Evolutionary conservation across 2,888 invertebrate genomes (phyloP), one percentile per base, ranked within the genome.

Genomic region (Lepidonotus clava): DNA sequence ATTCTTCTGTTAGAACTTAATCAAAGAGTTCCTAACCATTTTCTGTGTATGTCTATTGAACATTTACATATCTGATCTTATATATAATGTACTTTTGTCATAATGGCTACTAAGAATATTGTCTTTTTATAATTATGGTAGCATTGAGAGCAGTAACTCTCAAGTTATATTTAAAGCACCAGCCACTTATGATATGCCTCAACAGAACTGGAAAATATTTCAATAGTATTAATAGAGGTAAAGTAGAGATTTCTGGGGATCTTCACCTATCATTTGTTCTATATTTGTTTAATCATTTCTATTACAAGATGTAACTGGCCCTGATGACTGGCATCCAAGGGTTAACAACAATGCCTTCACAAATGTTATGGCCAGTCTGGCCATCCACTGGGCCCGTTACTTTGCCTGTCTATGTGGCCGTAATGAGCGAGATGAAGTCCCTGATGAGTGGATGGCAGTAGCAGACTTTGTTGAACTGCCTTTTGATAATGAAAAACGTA

Each of bases 281-380:
- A n/a, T n/a, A n/a, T n/a, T 51, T 51, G 51, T 14, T 51, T 51
- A 14, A 14, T 14, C 28, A 24, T 66, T 66, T n/a, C n/a, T 34
- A 6, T 32, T 56, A 32, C 8, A 71, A 90, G 90, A 88, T 85
- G 86, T 89, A 14, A 90, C 88, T 53, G 91, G 91, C 0, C 91
- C 91, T 4, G 91, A 91, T 61, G 89, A 89, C 24, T 89, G 51
- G 66, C 89, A 90, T 85, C 89, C 89, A 11, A 77, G 85, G 24
- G 88, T 89, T 1, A 86, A 89, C 84, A 91, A 91, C 87, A 88
- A 89, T 67, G 91, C 89, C 11, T 91, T 87, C 87, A 89, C 89
- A 34, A 84, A 91, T 71, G 89, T 87, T 40, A 77, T 88, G 46
- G 88, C 89, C 24, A 87, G 85, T 36, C 88, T 90, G 24, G 88